These are phyloP conservation scores for Lucifuga dentata DNA, from an alignment of 2,113 vertebrate species.

Conservation along the genomic window DNA sequence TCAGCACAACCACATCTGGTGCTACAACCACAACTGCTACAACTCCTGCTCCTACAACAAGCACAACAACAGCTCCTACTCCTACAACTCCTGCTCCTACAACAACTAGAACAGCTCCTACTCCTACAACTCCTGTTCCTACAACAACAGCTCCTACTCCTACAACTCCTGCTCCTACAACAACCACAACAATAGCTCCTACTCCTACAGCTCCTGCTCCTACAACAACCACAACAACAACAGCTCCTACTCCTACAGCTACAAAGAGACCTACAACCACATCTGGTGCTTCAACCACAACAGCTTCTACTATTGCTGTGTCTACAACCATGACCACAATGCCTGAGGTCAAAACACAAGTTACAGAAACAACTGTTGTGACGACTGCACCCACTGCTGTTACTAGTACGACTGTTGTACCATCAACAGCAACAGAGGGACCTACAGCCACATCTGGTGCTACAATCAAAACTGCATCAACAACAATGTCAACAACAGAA, in stretches of 20 bases:
- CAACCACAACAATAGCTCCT: not conserved
- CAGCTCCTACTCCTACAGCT: not conserved
- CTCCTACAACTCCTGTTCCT: no score
- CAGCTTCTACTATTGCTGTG: not conserved
- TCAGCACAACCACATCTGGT: slow-evolving; percentile 36
- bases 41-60: not conserved
- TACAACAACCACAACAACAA: not conserved
- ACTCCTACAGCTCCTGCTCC: not conserved
- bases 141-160: not conserved
- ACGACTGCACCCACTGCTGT: not conserved
- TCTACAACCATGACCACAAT: not conserved
- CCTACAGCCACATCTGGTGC: not conserved
- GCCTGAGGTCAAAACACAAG: not conserved
- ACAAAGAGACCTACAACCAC: no score
- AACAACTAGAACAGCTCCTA: no score
- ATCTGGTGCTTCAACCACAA: not conserved
- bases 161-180: not conserved
- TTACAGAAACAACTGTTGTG: not conserved
- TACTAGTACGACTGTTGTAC: not conserved
- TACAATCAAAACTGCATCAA: not conserved
- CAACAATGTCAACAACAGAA: not conserved
- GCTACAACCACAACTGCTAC: not conserved
- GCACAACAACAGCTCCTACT: not conserved
- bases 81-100: no score
- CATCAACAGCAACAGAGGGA: not conserved